phyloP scores from a whole-genome alignment of 2,113 vertebrate genomes.

The Coturnix japonica region DNA sequence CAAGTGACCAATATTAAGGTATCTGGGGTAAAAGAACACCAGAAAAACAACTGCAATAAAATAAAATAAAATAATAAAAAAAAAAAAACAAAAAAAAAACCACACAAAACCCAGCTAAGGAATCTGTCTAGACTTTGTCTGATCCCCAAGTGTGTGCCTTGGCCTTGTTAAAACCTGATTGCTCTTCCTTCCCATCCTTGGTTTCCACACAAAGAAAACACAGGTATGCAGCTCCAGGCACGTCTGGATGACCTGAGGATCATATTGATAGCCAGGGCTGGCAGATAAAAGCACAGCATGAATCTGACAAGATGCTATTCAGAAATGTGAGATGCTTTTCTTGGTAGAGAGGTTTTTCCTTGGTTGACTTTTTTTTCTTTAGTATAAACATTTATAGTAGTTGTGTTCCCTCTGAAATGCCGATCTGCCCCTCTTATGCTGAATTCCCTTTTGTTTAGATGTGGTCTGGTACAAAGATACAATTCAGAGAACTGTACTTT shows the following conservation, averaged over 20 bases:
- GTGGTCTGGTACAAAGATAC: background rate
- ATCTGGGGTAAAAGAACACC: background rate
- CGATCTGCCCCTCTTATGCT: background rate
- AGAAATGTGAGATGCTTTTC: background rate
- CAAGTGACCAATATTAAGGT: constrained; percentile 17
- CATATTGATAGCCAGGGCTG: background rate
- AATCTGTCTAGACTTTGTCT: constrained; percentile 3
- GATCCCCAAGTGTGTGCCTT: background rate
- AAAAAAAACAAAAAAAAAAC: too few relatives aligned
- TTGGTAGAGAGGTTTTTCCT: background rate
- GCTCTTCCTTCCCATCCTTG: background rate
- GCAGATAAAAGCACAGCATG: background rate
- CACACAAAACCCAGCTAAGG: background rate
- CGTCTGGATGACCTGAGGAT: background rate
- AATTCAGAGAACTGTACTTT: background rate
- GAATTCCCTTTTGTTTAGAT: background rate
- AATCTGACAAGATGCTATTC: background rate
- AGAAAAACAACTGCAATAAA: background rate
- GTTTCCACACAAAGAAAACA: background rate
- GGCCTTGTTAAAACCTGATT: background rate
- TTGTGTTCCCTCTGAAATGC: background rate
- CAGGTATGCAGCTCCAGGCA: background rate
- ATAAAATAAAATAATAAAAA: background rate
- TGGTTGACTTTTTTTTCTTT: background rate
- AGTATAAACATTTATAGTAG: background rate